A percentile compares a stretch with the other conserved stretches of the same genome.
phyloP scores from a whole-genome alignment of 2,888 invertebrate genomes.

The Orchestes rusci region DNA sequence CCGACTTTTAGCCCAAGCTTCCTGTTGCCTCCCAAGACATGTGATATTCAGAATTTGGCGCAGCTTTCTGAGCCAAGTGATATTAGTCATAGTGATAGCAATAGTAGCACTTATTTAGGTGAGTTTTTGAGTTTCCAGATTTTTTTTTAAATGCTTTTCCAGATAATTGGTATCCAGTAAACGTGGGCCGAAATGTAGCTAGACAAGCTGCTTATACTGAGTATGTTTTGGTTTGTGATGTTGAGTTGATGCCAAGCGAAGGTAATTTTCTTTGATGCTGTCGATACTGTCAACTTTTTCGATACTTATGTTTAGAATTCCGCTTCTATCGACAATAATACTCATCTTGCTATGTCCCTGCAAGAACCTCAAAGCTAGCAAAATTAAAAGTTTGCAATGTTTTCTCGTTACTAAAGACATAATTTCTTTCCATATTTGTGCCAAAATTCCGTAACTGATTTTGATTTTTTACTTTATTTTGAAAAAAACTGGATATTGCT shows the following conservation, averaged over 20 bases:
- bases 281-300: neutral
- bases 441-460: too few relatives aligned
- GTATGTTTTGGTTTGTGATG: constrained; percentile 62
- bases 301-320: too few relatives aligned
- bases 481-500: too few relatives aligned
- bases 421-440: too few relatives aligned
- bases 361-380: too few relatives aligned
- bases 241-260: constrained; percentile 63
- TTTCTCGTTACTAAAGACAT: too few relatives aligned
- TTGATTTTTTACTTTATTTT: too few relatives aligned
- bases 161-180: constrained; percentile 61
- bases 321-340: too few relatives aligned
- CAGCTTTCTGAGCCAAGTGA: constrained; percentile 5
- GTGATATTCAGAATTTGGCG: constrained; percentile 13
- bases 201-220: constrained; percentile 56
- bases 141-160: too few relatives aligned
- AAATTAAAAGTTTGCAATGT: too few relatives aligned
- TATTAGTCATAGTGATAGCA: constrained; percentile 6
- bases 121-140: too few relatives aligned
- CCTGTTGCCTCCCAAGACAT: constrained; percentile 10
- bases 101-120: constrained; percentile 6
- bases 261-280: constrained; percentile 40
- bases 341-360: too few relatives aligned
- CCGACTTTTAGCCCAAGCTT: neutral
- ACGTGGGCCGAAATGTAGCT: constrained; percentile 66